Evolutionary conservation across 2,797 vertebrate species (phyloP).

Genomic region (Cercopithecus petaurista): DNA sequence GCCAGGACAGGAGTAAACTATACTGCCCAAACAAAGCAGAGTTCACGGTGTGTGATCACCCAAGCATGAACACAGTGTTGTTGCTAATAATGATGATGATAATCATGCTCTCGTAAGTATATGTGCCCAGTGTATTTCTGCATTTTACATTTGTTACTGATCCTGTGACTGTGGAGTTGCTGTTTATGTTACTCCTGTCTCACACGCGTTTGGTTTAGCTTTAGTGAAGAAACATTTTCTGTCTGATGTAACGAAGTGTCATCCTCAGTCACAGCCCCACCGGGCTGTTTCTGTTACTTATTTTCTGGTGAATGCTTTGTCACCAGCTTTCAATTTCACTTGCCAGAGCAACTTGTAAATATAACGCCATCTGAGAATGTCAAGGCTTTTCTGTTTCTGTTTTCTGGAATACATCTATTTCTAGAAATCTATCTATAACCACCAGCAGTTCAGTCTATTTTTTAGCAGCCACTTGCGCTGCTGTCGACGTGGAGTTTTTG

Average conservation of each 20-base stretch:
- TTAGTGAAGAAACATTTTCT: conserved; percentile 50
- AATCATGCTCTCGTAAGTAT: not conserved
- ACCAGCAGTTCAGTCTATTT: not conserved
- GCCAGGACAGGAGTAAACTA: not conserved
- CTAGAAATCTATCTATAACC: conserved; percentile 28
- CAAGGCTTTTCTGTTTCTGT: conserved; percentile 43
- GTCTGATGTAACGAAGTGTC: conserved; percentile 11
- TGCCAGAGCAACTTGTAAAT: conserved; percentile 41
- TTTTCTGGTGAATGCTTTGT: conserved; percentile 53
- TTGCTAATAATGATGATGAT: not conserved
- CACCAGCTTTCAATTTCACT: not conserved
- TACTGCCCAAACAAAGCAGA: not conserved
- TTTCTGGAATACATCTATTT: conserved; percentile 46
- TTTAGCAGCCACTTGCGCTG: not conserved
- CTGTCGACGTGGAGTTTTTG: not conserved
- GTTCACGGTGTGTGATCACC: not conserved
- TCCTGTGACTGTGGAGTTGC: not conserved
- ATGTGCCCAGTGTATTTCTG: not conserved
- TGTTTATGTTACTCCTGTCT: conserved; percentile 36
- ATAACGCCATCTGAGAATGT: conserved; percentile 49
- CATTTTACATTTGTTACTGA: not conserved
- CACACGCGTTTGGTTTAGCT: not conserved
- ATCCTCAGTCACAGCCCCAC: not conserved
- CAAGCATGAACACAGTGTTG: rapidly evolving
- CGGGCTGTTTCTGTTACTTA: not conserved